A percentile compares a stretch with the other conserved stretches of the same genome.
Conservation (phyloP, 2,113 vertebrate genomes). For the human (Homo sapiens) region GRCh38 chr2:43199501-43200000, state of each 20-base stretch:
- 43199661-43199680: background rate
- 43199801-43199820: too few species aligned
- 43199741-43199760: background rate
- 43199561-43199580: background rate
- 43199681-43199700: background rate
- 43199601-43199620: background rate
- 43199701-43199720: background rate
- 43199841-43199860: background rate
- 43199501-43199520: background rate
- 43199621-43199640: background rate
- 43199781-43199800: background rate
- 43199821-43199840: too few species aligned
- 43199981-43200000: background rate
- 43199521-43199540: background rate
- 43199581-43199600: background rate
- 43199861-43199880: background rate
- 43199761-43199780: background rate
- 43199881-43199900: background rate
- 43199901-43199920: background rate
- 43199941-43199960: accelerated
- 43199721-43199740: background rate
- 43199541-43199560: background rate
- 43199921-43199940: background rate
- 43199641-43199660: too few species aligned
- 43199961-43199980: background rate